These are phyloP conservation scores for Prionailurus viverrinus DNA, from an alignment of 2,113 vertebrate genomes.

Conservation along the genomic window DNA sequence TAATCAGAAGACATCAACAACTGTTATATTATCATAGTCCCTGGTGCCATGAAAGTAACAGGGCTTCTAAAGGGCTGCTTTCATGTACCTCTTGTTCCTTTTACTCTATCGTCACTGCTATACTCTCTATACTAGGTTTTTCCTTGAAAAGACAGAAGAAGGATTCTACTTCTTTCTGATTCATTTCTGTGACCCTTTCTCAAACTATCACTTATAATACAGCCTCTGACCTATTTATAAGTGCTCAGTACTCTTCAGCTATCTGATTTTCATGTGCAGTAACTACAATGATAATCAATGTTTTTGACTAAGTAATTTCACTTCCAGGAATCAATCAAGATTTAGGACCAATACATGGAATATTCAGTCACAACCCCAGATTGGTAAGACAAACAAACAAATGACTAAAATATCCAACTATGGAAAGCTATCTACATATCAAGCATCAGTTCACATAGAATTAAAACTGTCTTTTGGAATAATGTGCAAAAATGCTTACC, in stretches of 20 bases:
- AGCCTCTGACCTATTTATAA: slow-evolving; percentile 29
- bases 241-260: background rate
- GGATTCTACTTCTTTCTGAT: background rate
- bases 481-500: background rate
- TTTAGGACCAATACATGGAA: background rate
- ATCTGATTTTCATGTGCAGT: background rate
- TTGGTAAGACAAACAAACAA: background rate
- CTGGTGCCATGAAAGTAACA: background rate
- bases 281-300: background rate
- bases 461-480: slow-evolving; percentile 35
- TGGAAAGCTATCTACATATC: background rate
- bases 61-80: background rate
- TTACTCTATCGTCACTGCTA: background rate
- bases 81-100: background rate
- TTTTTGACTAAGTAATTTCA: slow-evolving; percentile 14
- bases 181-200: slow-evolving; percentile 2
- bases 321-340: background rate
- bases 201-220: slow-evolving; percentile 27
- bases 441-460: background rate
- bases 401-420: background rate
- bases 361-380: background rate
- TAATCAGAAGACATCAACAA: background rate
- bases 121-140: background rate
- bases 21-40: background rate
- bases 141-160: background rate